phyloP scores from a whole-genome alignment of 2,797 vertebrate genomes.

The Malurus splendens region DNA sequence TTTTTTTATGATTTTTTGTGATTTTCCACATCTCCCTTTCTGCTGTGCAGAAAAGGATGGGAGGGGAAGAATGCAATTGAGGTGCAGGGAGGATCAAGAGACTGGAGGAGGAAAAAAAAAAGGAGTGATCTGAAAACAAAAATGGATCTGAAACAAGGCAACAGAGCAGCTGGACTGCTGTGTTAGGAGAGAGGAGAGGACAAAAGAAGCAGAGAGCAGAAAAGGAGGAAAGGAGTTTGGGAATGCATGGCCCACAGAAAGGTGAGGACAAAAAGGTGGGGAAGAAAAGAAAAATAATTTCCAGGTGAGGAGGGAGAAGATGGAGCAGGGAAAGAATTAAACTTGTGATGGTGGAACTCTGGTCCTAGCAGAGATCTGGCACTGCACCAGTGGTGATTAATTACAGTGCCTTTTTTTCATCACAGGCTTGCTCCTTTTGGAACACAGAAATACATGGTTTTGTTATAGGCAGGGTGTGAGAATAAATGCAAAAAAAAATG shows the following conservation, averaged over 20 bases:
- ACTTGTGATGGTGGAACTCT: background rate
- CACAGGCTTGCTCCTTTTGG: background rate
- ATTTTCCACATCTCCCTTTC: background rate
- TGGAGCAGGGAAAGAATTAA: background rate
- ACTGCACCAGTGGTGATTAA: background rate
- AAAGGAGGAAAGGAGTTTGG: background rate
- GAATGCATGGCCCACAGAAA: background rate
- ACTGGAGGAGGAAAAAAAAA: background rate
- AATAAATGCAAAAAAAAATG: background rate
- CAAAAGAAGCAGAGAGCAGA: background rate
- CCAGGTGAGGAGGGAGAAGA: background rate
- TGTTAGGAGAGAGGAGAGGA: background rate
- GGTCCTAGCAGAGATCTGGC: background rate
- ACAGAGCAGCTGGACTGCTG: background rate
- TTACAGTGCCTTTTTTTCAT: background rate
- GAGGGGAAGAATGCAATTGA: background rate
- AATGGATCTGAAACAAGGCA: background rate
- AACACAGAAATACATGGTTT: background rate
- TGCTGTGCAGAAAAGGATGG: background rate
- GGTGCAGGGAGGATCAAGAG: background rate
- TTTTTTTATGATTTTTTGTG: no score
- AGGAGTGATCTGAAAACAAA: background rate
- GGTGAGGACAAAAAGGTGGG: background rate
- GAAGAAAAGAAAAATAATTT: background rate
- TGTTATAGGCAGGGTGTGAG: background rate